These are phyloP conservation scores for Heliothis peltigera DNA, from an alignment of 2,888 invertebrate genomes.

Conservation along the genomic window DNA sequence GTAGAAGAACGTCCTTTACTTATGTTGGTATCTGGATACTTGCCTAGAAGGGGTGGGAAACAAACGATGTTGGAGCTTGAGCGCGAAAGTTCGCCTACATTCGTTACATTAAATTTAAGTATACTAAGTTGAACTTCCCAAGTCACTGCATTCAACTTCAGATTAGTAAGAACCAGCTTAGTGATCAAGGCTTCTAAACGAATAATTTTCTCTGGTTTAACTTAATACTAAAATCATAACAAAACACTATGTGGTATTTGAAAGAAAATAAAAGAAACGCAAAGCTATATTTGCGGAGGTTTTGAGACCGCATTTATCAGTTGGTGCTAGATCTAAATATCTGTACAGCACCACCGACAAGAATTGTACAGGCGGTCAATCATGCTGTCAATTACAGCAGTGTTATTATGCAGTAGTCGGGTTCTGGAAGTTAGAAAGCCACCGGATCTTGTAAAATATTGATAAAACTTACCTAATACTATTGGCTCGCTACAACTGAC, in stretches of 20 bases:
- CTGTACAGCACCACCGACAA: not conserved
- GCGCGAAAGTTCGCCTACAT: constrained; percentile 9
- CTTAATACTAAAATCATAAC: not conserved
- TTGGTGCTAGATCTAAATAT: no score
- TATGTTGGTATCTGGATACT: not conserved
- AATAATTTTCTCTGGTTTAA: not conserved
- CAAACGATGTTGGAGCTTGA: constrained; percentile 5
- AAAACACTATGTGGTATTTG: not conserved
- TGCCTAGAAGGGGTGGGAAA: constrained; percentile 7
- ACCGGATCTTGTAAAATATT: not conserved
- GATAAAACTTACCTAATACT: not conserved
- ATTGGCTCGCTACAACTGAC: no score
- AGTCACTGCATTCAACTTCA: constrained; percentile 18
- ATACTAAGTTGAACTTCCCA: constrained; percentile 23
- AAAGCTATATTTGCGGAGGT: not conserved
- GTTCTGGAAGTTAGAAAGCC: not conserved
- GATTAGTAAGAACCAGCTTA: constrained; percentile 4
- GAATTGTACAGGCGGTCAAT: not conserved
- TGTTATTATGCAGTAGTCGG: not conserved
- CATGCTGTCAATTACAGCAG: not conserved
- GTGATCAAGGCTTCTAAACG: not conserved
- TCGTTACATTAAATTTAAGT: constrained; percentile 5
- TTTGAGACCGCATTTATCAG: not conserved
- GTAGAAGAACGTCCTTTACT: constrained; percentile 3
- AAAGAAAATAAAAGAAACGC: not conserved